phyloP scores from a whole-genome alignment of 2,113 vertebrate genomes.

The Xenopus borealis region DNA sequence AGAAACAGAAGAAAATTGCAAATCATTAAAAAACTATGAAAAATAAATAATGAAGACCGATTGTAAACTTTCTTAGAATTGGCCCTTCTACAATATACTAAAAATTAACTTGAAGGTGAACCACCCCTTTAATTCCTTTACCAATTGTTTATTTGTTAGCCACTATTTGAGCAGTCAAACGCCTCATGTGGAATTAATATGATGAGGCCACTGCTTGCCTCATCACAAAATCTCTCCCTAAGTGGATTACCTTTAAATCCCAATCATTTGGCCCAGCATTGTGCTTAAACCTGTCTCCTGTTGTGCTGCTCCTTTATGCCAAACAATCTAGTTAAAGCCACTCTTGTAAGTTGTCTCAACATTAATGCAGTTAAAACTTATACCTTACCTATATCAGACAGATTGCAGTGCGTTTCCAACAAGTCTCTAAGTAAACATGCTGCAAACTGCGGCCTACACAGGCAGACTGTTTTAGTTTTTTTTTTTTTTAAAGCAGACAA shows the following conservation, averaged over 20 bases:
- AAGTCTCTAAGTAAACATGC: too few relatives aligned
- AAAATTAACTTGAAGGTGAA: too few relatives aligned
- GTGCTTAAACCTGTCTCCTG: conserved; percentile 34
- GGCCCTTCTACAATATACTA: too few relatives aligned
- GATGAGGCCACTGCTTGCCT: conserved; percentile 35
- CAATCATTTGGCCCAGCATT: conserved; percentile 20
- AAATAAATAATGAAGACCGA: too few relatives aligned
- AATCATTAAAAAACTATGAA: too few relatives aligned
- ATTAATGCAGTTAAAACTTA: neutral
- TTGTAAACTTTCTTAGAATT: too few relatives aligned
- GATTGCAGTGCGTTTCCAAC: too few relatives aligned
- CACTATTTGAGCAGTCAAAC: conserved; percentile 12
- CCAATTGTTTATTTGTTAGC: conserved; percentile 4
- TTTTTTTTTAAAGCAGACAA: too few relatives aligned
- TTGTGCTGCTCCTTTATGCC: neutral
- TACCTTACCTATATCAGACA: neutral
- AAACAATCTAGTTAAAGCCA: neutral
- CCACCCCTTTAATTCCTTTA: too few relatives aligned
- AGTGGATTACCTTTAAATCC: conserved; percentile 39
- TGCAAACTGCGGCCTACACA: too few relatives aligned
- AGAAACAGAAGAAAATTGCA: too few relatives aligned
- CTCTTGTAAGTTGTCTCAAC: neutral
- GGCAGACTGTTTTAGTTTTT: too few relatives aligned
- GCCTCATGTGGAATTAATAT: conserved; percentile 31
- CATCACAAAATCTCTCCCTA: conserved; percentile 40